Percentiles rank a stretch among this genome's conserved stretches.
Evolutionary conservation across 1,140 invertebrate genomes (phyloP).

Genomic region (Drosophila pruinosa): DNA sequence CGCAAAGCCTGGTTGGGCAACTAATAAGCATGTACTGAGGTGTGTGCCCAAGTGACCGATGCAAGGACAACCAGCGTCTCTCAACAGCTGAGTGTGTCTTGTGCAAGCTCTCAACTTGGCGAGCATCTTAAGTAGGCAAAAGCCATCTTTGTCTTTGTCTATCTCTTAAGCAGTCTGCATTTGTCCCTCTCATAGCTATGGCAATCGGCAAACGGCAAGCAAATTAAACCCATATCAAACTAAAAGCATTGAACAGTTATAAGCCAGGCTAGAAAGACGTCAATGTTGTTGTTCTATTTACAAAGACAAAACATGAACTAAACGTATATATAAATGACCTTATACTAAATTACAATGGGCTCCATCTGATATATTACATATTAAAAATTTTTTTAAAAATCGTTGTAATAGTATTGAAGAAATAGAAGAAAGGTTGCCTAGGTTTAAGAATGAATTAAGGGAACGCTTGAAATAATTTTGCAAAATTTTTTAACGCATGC

Average conservation of each 20-base stretch:
- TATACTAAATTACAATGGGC: conserved; percentile 1
- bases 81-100: conserved; percentile 16
- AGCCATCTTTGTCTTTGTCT: neutral
- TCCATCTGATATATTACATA: too few species aligned
- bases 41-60: conserved; percentile 29
- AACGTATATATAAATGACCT: conserved; percentile 15
- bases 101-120: conserved; percentile 19
- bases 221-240: conserved; percentile 72
- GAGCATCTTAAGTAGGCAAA: conserved; percentile 29
- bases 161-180: neutral
- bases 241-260: conserved; percentile 67
- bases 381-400: neutral
- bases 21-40: conserved; percentile 64
- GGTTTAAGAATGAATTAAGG: too few species aligned
- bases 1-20: conserved; percentile 68
- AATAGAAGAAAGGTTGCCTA: too few species aligned
- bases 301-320: conserved; percentile 10
- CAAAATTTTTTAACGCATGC: too few species aligned
- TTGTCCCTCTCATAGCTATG: neutral
- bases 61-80: conserved; percentile 6
- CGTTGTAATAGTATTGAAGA: neutral
- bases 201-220: conserved; percentile 32
- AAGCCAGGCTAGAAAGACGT: conserved; percentile 52
- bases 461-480: too few species aligned
- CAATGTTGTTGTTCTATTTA: conserved; percentile 17